These are phyloP conservation scores for Mycalesis mineus DNA, from an alignment of 2,888 invertebrate species.

Conservation along the genomic window DNA sequence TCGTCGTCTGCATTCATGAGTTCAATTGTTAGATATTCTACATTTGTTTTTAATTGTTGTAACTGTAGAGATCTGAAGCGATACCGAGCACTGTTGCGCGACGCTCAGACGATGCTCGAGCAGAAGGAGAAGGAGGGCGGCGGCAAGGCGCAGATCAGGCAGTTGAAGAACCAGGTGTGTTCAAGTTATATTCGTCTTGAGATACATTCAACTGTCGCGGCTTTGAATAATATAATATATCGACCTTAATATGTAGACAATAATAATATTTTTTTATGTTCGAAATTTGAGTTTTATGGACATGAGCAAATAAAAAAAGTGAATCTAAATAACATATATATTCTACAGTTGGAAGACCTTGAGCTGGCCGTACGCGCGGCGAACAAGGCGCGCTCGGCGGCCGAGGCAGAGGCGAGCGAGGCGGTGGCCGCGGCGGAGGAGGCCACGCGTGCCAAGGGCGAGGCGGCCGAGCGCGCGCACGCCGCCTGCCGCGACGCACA, in stretches of 20 bases:
- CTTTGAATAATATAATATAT: no score
- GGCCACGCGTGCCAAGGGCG: slow-evolving; percentile 82
- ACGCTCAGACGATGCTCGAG: slow-evolving; percentile 94
- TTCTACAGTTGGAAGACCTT: slow-evolving; percentile 88
- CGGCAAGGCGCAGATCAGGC: slow-evolving; percentile 86
- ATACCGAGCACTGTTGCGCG: slow-evolving; percentile 92
- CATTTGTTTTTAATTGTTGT: neutral
- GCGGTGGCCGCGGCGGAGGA: slow-evolving; percentile 90
- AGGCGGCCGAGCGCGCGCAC: slow-evolving; percentile 87
- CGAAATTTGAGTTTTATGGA: no score
- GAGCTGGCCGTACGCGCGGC: slow-evolving; percentile 91
- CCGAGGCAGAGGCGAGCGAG: slow-evolving; percentile 92
- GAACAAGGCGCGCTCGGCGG: slow-evolving; percentile 89
- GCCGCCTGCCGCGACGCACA: slow-evolving; percentile 86
- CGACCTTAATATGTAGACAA: no score
- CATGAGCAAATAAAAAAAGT: no score
- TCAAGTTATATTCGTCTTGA: neutral
- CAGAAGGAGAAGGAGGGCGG: slow-evolving; percentile 92
- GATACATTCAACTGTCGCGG: no score
- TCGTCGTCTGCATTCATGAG: no score
- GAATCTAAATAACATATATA: neutral
- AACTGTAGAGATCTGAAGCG: slow-evolving; percentile 86
- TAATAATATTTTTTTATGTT: no score
- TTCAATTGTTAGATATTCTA: no score
- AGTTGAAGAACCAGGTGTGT: slow-evolving; percentile 84